phyloP scores from a whole-genome alignment of 2,113 vertebrate genomes.

The Nibea coibor region DNA sequence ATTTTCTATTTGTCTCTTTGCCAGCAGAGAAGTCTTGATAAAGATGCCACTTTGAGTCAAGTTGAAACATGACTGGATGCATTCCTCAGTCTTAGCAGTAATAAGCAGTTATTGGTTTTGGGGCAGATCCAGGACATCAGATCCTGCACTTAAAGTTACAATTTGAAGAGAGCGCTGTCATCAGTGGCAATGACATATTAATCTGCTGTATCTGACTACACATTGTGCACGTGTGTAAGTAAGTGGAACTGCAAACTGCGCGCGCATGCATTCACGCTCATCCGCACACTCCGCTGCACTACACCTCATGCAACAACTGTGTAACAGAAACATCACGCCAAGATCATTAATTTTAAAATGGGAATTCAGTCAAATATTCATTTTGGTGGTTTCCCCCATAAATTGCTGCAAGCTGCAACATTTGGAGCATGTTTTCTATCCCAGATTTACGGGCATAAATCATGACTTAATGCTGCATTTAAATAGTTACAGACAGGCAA shows the following conservation, averaged over 20 bases:
- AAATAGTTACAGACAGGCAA: slow-evolving; percentile 85
- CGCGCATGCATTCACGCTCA: slow-evolving; percentile 6
- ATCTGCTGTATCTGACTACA: slow-evolving; percentile 32
- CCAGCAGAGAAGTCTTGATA: slow-evolving; percentile 27
- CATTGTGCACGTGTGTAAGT: not conserved
- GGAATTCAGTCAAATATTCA: slow-evolving; percentile 80
- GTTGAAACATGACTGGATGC: slow-evolving; percentile 54
- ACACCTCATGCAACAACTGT: slow-evolving; percentile 31
- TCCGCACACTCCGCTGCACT: not conserved
- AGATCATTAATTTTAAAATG: slow-evolving; percentile 74
- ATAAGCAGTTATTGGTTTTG: slow-evolving; percentile 48
- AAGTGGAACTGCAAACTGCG: slow-evolving; percentile 5
- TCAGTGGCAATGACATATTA: slow-evolving; percentile 48
- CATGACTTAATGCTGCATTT: slow-evolving; percentile 79
- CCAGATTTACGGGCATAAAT: slow-evolving; percentile 79
- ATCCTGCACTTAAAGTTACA: slow-evolving; percentile 35
- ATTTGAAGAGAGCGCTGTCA: slow-evolving; percentile 40
- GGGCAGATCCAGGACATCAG: slow-evolving; percentile 33
- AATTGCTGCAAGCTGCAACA: slow-evolving; percentile 82
- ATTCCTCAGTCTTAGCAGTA: slow-evolving; percentile 40
- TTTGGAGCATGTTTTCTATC: slow-evolving; percentile 80
- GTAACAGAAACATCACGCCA: slow-evolving; percentile 57
- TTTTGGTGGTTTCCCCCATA: slow-evolving; percentile 79
- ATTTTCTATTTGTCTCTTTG: slow-evolving; percentile 65
- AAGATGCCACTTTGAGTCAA: slow-evolving; percentile 55